phyloP scores from a whole-genome alignment of 2,888 invertebrate species.

The Thelaira solivaga region DNA sequence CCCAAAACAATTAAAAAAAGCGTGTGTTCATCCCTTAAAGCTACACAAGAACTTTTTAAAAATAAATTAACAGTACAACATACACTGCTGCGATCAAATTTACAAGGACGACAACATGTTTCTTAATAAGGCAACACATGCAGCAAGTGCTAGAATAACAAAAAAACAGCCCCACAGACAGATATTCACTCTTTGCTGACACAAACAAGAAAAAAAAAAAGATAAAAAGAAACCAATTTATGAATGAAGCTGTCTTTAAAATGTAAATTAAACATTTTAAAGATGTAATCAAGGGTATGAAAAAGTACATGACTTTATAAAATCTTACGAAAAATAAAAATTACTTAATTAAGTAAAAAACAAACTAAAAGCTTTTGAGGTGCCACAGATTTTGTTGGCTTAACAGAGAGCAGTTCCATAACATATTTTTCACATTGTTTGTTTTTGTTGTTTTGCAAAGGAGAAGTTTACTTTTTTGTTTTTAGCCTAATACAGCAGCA shows the following conservation, averaged over 20 bases:
- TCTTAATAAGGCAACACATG: not conserved
- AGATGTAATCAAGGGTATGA: not conserved
- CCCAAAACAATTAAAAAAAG: not conserved
- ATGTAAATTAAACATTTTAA: slow-evolving; percentile 30
- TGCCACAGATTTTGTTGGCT: no score
- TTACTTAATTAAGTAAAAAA: no score
- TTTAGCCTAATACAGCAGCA: slow-evolving; percentile 34
- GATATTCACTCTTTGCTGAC: not conserved
- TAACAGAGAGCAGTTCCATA: no score
- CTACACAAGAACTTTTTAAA: slow-evolving; percentile 45
- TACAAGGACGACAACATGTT: no score
- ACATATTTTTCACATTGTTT: no score
- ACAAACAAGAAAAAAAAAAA: not conserved
- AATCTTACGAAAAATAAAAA: no score
- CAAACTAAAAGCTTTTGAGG: no score
- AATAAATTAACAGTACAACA: slow-evolving; percentile 33
- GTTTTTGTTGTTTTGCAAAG: no score
- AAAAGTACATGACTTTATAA: no score
- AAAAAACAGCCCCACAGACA: not conserved
- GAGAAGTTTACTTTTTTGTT: no score
- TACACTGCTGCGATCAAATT: no score
- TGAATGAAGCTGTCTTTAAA: slow-evolving; percentile 30
- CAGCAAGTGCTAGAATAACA: slow-evolving; percentile 14
- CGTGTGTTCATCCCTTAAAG: not conserved
- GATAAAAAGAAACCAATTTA: no score